phyloP scores from a whole-genome alignment of 2,797 vertebrate species.

The Acipenser oxyrinchus region DNA sequence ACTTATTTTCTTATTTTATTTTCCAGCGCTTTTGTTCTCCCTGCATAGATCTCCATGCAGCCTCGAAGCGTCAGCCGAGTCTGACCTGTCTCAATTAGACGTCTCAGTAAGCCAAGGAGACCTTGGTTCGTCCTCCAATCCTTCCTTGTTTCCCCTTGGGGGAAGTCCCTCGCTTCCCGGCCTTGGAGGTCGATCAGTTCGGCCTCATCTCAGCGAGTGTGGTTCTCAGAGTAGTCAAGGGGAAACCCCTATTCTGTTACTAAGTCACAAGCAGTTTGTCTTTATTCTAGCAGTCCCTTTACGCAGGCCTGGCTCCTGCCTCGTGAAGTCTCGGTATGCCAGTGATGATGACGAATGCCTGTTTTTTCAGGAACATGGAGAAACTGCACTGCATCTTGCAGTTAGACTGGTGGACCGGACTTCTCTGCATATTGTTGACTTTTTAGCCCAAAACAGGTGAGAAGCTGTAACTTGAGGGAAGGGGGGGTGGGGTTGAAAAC shows the following conservation, averaged over 20 bases:
- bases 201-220: too few species aligned
- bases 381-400: slow-evolving; percentile 91
- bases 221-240: too few species aligned
- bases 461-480: slow-evolving; percentile 12
- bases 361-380: slow-evolving; percentile 79
- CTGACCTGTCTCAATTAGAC: too few species aligned
- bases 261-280: not conserved
- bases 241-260: not conserved
- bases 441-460: slow-evolving; percentile 94
- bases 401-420: slow-evolving; percentile 92
- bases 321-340: not conserved
- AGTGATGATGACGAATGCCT: not conserved
- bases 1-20: too few species aligned
- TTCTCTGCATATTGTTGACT: slow-evolving; percentile 94
- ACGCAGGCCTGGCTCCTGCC: not conserved
- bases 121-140: too few species aligned
- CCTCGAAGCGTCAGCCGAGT: too few species aligned
- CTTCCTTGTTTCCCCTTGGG: too few species aligned
- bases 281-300: not conserved
- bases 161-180: too few species aligned
- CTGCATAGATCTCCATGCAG: too few species aligned
- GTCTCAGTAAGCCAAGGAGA: too few species aligned
- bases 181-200: too few species aligned
- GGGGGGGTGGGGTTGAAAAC: not conserved
- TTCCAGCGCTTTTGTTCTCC: too few species aligned